Evolutionary conservation across 2,113 vertebrate species (phyloP), one percentile per base, ranked within the genome.

Genomic region (Hippoglossus stenolepis): DNA sequence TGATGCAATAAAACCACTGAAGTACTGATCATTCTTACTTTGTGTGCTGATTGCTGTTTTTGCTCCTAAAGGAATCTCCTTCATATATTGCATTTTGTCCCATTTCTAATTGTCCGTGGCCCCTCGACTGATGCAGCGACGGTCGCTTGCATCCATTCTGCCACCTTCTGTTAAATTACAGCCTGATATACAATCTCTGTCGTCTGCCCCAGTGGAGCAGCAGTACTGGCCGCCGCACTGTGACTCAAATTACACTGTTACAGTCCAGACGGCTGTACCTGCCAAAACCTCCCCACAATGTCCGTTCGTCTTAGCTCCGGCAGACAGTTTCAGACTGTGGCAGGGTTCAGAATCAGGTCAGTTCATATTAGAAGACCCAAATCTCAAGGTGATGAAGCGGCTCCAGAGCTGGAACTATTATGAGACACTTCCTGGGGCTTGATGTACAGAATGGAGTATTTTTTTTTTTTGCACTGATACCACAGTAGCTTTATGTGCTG

Each of bases 341-440:
- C 85, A 83, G 83, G 69, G 85, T 84, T 92, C 85, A 89, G 24
- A 86, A 85, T 72, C 79, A 65, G 80, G 85, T 85, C 84, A 77
- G 72, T 83, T 77, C 70, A 66, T 84, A 74, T 74, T 60, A 83
- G 82, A 76, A 76, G 61, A 67, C 65, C 43, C 65, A 70, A 89
- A 78, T 87, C 76, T 82, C 80, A 57, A 80, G 73, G 83, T 73
- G 75, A 65, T 71, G 65, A 75, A 70, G 75, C 79, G 61, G 75
- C 59, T 78, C 66, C 71, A 59, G 71, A 79, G 80, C 76, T 67
- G 73, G 54, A 74, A 80, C 86, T 83, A 70, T 70, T 79, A 61
- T 68, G 65, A 84, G 47, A 70, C 74, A 73, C 45, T 68, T 83
- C 75, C 74, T 51, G 47, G 35, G 60, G 79, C 79, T 58, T 67